Evolutionary conservation across 2,888 invertebrate genomes (phyloP), one percentile per base, ranked within the genome.

Genomic region (Scaptomyza flava): DNA sequence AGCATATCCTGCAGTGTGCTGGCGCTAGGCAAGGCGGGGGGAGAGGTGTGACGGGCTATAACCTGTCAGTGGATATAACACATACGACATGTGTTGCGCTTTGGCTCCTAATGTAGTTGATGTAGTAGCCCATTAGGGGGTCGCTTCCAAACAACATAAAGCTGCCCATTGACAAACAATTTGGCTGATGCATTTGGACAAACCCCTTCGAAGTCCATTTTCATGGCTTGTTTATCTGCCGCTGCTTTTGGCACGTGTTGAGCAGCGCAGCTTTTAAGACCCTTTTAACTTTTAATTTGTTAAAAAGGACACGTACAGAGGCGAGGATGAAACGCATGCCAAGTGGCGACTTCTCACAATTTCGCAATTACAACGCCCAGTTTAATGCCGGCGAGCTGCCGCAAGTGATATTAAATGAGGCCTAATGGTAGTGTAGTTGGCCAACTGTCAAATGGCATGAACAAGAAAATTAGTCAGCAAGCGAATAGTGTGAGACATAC

Each of bases 81-180:
- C 85, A 89, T 84, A 75, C 85, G 89, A 68, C 89, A 84, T 81
- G 87, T 89, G 76, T 79, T 77, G 72, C 47, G 68, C 77, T 43
- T 63, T 62, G 43, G 31, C 33, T 20, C 17, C 20, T 33, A 33
- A 50, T 48, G 33, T 51, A n/a, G 50, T 54, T 38, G 56, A 46
- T 56, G 54, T 51, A 23, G 46, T 63, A 36, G 53, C 62, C 81
- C 85, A 68, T 83, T 70, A 69, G 66, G 50, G 20, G 47, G 34
- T 42, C 27, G 50, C 30, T 41, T 9, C 9, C 31, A 9, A 11
- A 27, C 27, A 27, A 27, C 57, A 60, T 74, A 58, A 20, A 23
- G 56, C 36, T 41, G 41, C 46, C 47, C 75, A 79, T 79, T 75
- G 77, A 70, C 67, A 78, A 87, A 81, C 81, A 71, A 77, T 87